Evolutionary conservation across 2,888 invertebrate species (phyloP).

Genomic region (Abscondita cerata): DNA sequence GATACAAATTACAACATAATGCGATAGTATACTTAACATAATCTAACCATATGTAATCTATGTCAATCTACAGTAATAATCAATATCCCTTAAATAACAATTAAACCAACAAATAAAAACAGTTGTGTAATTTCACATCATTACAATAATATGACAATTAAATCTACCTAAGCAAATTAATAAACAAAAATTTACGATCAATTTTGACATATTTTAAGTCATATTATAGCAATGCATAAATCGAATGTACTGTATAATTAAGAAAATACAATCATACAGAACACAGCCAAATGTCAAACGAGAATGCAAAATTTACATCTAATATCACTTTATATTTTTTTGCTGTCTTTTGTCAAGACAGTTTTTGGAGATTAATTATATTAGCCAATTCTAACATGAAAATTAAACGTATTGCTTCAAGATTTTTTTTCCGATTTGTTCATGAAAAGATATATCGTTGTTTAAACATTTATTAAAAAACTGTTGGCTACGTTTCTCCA

Average conservation of each 20-base stretch:
- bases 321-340: conserved; percentile 48
- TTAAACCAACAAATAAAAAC: conserved; percentile 3
- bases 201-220: conserved; percentile 1
- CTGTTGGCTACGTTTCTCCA: too few relatives aligned
- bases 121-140: conserved; percentile 4
- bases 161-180: neutral
- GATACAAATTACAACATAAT: conserved; percentile 11
- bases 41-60: conserved; percentile 8
- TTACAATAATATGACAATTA: conserved; percentile 5
- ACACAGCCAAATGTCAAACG: conserved; percentile 44
- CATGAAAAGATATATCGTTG: too few relatives aligned
- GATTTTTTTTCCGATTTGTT: too few relatives aligned
- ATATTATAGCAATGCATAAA: conserved; percentile 16
- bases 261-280: conserved; percentile 29
- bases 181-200: neutral
- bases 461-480: too few relatives aligned
- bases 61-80: neutral
- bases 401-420: conserved; percentile 8
- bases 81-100: conserved; percentile 8
- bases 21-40: conserved; percentile 1
- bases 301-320: conserved; percentile 45
- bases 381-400: conserved; percentile 8
- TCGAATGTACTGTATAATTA: conserved; percentile 23
- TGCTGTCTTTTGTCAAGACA: conserved; percentile 16
- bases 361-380: conserved; percentile 17